Percentiles rank a stretch among this genome's conserved stretches.
phyloP scores from a whole-genome alignment of 1,140 invertebrate species.

The Solenopsis invicta region DNA sequence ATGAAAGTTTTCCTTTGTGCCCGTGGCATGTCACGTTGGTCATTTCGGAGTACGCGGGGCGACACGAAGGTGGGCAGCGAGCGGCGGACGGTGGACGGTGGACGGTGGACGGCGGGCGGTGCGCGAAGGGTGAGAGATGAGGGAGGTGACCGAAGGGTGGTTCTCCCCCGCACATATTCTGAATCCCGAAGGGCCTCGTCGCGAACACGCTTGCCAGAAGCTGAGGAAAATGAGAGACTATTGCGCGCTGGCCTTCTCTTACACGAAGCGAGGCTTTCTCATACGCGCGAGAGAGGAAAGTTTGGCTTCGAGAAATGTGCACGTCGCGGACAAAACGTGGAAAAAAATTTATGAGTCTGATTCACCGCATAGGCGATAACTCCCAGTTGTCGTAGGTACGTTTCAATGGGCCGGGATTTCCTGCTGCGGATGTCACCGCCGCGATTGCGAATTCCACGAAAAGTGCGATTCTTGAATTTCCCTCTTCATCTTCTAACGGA shows the following conservation, averaged over 20 bases:
- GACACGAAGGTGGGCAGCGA: slow-evolving; percentile 25
- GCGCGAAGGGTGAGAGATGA: slow-evolving; percentile 15
- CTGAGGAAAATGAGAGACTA: slow-evolving; percentile 66
- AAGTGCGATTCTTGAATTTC: slow-evolving; percentile 20
- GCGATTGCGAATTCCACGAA: slow-evolving; percentile 50
- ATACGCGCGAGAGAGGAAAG: slow-evolving; percentile 56
- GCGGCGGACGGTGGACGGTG: neutral
- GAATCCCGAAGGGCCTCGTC: slow-evolving; percentile 66
- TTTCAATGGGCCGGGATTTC: slow-evolving; percentile 47
- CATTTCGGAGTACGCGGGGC: slow-evolving; percentile 60
- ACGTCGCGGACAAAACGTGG: slow-evolving; percentile 5
- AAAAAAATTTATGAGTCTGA: slow-evolving; percentile 68
- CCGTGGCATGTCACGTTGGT: slow-evolving; percentile 71
- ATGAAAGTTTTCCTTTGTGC: slow-evolving; percentile 78
- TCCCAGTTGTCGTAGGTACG: slow-evolving; percentile 20
- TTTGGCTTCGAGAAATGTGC: slow-evolving; percentile 55
- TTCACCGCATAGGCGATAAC: slow-evolving; percentile 35
- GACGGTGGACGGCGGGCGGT: too few relatives aligned
- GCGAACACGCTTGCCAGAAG: slow-evolving; percentile 64
- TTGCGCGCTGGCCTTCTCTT: neutral
- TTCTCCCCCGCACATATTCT: slow-evolving; percentile 70
- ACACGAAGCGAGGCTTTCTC: slow-evolving; percentile 41
- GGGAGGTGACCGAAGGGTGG: slow-evolving; percentile 19
- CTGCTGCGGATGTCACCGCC: slow-evolving; percentile 25
- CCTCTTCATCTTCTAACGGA: neutral